These are phyloP conservation scores for Pluvialis apricaria DNA, from an alignment of 2,113 vertebrate genomes.

Conservation along the genomic window DNA sequence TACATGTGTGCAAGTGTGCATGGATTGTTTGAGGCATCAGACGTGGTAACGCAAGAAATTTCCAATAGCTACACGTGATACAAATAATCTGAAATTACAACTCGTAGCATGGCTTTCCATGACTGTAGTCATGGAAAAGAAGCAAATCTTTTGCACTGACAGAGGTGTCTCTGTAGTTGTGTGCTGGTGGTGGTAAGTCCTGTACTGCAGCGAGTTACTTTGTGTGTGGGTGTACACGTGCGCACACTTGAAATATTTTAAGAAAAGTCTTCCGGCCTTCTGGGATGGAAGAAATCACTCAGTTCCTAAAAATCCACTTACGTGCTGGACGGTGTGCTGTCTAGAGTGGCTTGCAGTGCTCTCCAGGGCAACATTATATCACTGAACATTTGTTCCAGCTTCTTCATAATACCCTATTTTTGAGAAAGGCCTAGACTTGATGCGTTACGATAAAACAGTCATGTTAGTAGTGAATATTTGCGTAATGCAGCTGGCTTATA, in stretches of 20 bases:
- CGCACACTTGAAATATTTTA: background rate
- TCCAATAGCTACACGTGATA: background rate
- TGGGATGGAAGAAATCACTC: background rate
- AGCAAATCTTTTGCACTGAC: background rate
- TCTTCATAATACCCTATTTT: background rate
- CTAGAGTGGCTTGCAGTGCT: background rate
- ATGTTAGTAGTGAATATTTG: background rate
- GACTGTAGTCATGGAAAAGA: background rate
- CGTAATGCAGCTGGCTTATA: background rate
- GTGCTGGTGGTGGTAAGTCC: background rate
- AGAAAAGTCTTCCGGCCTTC: background rate
- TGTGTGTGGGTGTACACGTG: background rate
- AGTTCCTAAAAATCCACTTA: background rate
- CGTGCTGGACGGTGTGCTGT: background rate
- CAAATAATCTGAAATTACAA: background rate
- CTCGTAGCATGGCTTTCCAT: background rate
- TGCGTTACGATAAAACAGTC: background rate
- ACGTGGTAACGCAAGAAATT: background rate
- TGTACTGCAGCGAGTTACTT: background rate
- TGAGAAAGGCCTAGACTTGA: background rate
- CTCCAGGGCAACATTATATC: conserved; percentile 37
- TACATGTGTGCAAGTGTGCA: fast-evolving
- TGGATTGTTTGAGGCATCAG: background rate
- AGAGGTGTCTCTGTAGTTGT: background rate
- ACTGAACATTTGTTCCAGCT: conserved; percentile 21